phyloP scores from a whole-genome alignment of 2,888 invertebrate species.

The Leptinotarsa rubiginosa region DNA sequence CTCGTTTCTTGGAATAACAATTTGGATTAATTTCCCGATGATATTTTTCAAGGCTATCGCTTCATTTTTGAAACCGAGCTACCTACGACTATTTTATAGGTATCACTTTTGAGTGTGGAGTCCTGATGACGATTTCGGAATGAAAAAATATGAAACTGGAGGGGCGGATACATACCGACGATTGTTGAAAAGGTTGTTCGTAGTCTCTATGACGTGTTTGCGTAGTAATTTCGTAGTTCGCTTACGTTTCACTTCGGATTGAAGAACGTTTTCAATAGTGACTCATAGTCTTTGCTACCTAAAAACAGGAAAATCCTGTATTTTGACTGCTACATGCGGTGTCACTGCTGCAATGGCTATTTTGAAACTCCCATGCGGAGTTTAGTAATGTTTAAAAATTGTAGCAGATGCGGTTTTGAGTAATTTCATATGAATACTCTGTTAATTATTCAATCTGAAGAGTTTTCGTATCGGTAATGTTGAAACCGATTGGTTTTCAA shows the following conservation, averaged over 20 bases:
- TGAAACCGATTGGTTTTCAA: too few species aligned
- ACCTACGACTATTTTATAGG: not conserved
- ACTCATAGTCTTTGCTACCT: conserved; percentile 1
- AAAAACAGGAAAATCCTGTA: conserved; percentile 8
- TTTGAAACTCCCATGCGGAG: too few species aligned
- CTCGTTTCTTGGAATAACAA: conserved; percentile 52
- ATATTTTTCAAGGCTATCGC: conserved; percentile 60
- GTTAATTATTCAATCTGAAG: too few species aligned
- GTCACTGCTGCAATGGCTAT: too few species aligned
- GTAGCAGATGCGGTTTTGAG: too few species aligned
- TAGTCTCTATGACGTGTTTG: conserved; percentile 8
- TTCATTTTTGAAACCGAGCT: conserved; percentile 22
- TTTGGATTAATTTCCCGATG: conserved; percentile 63
- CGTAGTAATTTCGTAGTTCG: conserved; percentile 13
- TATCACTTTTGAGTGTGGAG: not conserved
- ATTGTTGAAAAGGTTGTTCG: conserved; percentile 18
- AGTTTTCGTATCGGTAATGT: too few species aligned
- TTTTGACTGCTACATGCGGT: not conserved
- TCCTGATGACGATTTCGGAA: conserved; percentile 2
- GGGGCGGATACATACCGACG: conserved; percentile 3
- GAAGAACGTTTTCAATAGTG: conserved; percentile 15
- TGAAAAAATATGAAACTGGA: not conserved
- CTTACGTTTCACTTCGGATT: conserved; percentile 17
- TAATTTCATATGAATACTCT: too few species aligned
- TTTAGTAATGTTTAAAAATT: too few species aligned